A percentile compares a stretch with the other conserved stretches of the same genome.
These are phyloP conservation scores for Colossoma macropomum DNA, from an alignment of 2,113 vertebrate genomes.

Conservation along the genomic window DNA sequence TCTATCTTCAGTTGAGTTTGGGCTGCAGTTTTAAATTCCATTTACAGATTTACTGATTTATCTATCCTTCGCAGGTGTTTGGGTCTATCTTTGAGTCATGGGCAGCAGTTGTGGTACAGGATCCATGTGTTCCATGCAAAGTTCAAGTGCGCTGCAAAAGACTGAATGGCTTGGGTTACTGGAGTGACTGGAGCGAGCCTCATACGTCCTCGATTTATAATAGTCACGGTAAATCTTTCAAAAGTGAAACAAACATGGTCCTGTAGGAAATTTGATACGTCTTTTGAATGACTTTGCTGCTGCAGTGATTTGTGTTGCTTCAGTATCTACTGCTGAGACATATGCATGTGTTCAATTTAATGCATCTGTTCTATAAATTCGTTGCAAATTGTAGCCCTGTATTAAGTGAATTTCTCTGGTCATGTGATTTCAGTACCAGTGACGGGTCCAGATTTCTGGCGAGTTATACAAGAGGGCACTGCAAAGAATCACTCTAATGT, in stretches of 20 bases:
- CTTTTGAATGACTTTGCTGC: background rate
- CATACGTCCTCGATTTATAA: slow-evolving; percentile 74
- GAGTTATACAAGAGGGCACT: slow-evolving; percentile 74
- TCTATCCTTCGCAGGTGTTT: slow-evolving; percentile 62
- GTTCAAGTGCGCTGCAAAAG: slow-evolving; percentile 84
- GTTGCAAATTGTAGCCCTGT: background rate
- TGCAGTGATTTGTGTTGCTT: background rate
- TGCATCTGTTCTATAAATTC: too few relatives aligned
- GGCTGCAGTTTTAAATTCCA: background rate
- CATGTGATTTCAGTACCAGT: slow-evolving; percentile 81
- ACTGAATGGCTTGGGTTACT: slow-evolving; percentile 74
- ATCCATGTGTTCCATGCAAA: slow-evolving; percentile 77
- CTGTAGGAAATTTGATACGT: background rate
- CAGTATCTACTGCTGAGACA: too few relatives aligned
- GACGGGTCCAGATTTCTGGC: slow-evolving; percentile 91
- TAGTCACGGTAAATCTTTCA: slow-evolving; percentile 78
- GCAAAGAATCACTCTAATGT: slow-evolving; percentile 78
- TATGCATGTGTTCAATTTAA: too few relatives aligned
- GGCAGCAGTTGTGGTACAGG: slow-evolving; percentile 63
- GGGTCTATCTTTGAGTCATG: slow-evolving; percentile 47
- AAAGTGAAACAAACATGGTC: background rate
- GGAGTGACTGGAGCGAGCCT: slow-evolving; percentile 88
- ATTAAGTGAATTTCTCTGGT: background rate
- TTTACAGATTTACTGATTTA: slow-evolving; percentile 17
- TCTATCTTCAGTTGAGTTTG: slow-evolving; percentile 1